Evolutionary conservation across 2,888 invertebrate species (phyloP), one percentile per base, ranked within the genome.

Genomic region (Sarcophaga variegata): DNA sequence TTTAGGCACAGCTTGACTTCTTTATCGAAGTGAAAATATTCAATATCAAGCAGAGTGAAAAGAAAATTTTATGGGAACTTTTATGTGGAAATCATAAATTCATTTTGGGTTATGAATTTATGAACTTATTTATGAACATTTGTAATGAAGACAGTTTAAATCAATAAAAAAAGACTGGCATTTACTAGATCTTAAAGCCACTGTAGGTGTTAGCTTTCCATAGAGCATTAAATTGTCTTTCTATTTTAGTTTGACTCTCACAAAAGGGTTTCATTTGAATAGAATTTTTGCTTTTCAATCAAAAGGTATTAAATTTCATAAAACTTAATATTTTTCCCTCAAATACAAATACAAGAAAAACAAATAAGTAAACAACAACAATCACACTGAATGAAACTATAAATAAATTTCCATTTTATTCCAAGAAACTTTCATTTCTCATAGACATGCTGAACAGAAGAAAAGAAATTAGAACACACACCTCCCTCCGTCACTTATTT

Each of bases 241-340:
- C 37, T 37, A 37, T 37, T 37, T 37, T 37, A 6, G 6, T 37
- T 37, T 37, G 37, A 0, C 8, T 37, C 8, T 37, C 10, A 10
- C 37, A 37, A 37, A 37, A 37, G 37, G 37, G 8, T 37, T 37
- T 2, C 10, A 37, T 37, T 37, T 37, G 8, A 37, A 37, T 37
- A 37, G 6, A 37, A 37, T 37, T 37, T 37, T 37, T 37, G 37
- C 37, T 37, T 37, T 37, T 10, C 37, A 37, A 37, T 37, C 37
- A 37, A 37, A 37, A 71, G 11, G 4, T 71, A 59, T 54, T 27
- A 25, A n/a, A 71, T 71, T 71, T 72, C 64, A 80, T 72, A 80
- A 80, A 72, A 72, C 64, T 37, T 22, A 6, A 54, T 54, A 37
- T 37, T 37, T 37, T 37, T 37, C 37, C 37, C 14, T 45, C 17